Percentiles rank a stretch among this genome's conserved stretches.
Evolutionary conservation across 2,113 vertebrate species (phyloP).

Genomic region (Platysteira castanea): DNA sequence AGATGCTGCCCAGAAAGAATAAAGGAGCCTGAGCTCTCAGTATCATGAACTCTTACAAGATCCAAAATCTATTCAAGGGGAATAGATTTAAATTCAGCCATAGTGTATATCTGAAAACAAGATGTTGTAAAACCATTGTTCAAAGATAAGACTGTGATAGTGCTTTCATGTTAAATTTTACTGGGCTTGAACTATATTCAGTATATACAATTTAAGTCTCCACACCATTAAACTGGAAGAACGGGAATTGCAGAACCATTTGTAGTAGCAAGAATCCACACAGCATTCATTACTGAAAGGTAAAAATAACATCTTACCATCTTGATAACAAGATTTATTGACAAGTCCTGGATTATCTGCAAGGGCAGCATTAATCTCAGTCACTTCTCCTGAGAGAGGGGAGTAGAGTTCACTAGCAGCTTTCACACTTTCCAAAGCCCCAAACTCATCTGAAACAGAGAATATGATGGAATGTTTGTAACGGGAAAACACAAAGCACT

Average conservation of each 20-base stretch:
- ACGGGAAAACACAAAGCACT: not conserved
- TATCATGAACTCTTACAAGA: not conserved
- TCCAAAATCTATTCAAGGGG: not conserved
- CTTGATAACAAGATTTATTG: slow-evolving; percentile 96
- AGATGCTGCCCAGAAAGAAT: not conserved
- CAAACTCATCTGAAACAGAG: slow-evolving; percentile 88
- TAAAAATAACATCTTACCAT: slow-evolving; percentile 79
- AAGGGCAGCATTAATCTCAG: slow-evolving; percentile 86
- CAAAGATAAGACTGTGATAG: not conserved
- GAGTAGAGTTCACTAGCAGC: slow-evolving; percentile 97
- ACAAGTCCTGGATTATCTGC: slow-evolving; percentile 91
- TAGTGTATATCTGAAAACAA: not conserved
- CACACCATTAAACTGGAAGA: not conserved
- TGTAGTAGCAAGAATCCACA: not conserved
- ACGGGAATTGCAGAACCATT: not conserved
- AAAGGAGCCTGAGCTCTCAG: not conserved
- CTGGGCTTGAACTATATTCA: not conserved
- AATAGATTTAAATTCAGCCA: not conserved
- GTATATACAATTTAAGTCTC: not conserved
- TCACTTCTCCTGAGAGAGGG: slow-evolving; percentile 92
- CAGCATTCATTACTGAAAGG: not conserved
- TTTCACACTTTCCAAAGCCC: slow-evolving; percentile 96
- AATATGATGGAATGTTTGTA: not conserved
- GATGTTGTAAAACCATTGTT: not conserved
- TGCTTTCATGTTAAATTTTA: not conserved